Evolutionary conservation across 2,797 vertebrate species (phyloP).

Genomic region (Apogon talboti): DNA sequence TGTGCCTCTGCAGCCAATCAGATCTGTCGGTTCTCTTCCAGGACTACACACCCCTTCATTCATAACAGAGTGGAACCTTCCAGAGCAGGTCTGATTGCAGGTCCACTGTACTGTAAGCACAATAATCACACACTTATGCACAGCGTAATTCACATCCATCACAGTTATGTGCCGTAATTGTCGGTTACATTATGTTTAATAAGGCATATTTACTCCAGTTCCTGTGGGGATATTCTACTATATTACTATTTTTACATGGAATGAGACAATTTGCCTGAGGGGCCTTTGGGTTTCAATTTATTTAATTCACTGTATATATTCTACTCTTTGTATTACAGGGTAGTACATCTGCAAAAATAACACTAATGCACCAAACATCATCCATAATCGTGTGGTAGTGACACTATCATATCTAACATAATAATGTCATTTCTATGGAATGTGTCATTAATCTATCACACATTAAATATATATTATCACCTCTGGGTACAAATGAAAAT

Average conservation of each 20-base stretch:
- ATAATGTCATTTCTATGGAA: not conserved
- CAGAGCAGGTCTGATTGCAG: slow-evolving; percentile 52
- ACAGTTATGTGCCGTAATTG: slow-evolving; percentile 47
- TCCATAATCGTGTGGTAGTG: slow-evolving; percentile 14
- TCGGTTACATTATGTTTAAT: slow-evolving; percentile 42
- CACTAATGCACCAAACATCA: not conserved
- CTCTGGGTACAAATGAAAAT: no score
- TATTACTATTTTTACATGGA: slow-evolving; percentile 21
- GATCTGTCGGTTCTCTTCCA: not conserved
- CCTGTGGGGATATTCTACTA: slow-evolving; percentile 11
- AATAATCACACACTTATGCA: slow-evolving; percentile 50
- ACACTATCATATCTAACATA: slow-evolving; percentile 5
- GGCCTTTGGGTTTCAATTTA: slow-evolving; percentile 29
- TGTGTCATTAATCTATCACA: not conserved
- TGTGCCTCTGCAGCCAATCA: slow-evolving; percentile 54
- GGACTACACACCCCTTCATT: slow-evolving; percentile 53
- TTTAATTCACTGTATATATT: slow-evolving; percentile 32
- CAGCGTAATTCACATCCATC: slow-evolving; percentile 40
- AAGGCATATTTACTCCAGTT: slow-evolving; percentile 35
- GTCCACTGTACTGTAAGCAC: slow-evolving; percentile 33
- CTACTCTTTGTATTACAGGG: slow-evolving; percentile 20
- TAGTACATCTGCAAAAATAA: slow-evolving; percentile 4
- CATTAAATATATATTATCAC: slow-evolving; percentile 5
- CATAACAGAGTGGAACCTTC: slow-evolving; percentile 53
- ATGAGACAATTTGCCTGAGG: slow-evolving; percentile 13